A percentile compares a stretch with the other conserved stretches of the same genome.
Evolutionary conservation across 2,888 invertebrate species (phyloP).

Genomic region (Scaptomyza parva): DNA sequence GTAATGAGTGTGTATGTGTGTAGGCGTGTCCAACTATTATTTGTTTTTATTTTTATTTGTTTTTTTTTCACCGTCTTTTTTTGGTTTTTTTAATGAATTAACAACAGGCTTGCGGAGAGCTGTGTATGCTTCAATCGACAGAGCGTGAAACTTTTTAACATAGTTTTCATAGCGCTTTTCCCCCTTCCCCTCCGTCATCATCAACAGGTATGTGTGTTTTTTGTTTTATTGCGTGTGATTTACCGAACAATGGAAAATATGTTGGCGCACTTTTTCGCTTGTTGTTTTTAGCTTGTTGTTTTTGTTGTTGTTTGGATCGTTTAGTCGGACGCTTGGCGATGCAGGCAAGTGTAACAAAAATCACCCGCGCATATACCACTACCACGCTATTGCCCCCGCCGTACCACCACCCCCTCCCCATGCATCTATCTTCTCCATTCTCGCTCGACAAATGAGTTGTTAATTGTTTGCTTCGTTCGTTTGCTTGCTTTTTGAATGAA

Average conservation of each 20-base stretch:
- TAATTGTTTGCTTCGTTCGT: slow-evolving; percentile 55
- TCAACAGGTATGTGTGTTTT: slow-evolving; percentile 1
- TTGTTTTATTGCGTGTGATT: slow-evolving; percentile 66
- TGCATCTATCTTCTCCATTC: slow-evolving; percentile 8
- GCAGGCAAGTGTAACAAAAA: slow-evolving; percentile 61
- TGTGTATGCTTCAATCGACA: slow-evolving; percentile 74
- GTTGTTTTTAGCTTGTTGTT: no score
- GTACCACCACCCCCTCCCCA: neutral
- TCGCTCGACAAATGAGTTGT: slow-evolving; percentile 61
- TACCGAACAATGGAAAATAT: slow-evolving; percentile 67
- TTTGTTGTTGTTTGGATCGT: no score
- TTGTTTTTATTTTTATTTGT: neutral
- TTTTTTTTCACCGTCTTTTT: neutral
- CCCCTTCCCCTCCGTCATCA: no score
- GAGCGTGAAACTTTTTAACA: slow-evolving; percentile 74
- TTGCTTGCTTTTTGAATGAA: slow-evolving; percentile 13
- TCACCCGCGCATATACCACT: slow-evolving; percentile 4
- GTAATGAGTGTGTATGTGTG: slow-evolving; percentile 6
- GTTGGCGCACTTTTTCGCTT: slow-evolving; percentile 35
- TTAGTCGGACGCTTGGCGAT: slow-evolving; percentile 66
- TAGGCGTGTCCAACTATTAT: slow-evolving; percentile 39
- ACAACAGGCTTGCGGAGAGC: slow-evolving; percentile 5
- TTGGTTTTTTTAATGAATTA: slow-evolving; percentile 53
- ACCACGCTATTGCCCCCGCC: neutral
- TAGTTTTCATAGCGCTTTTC: neutral